Conservation (phyloP, 1,140 invertebrate species). For the Patella vulgata region DNA sequence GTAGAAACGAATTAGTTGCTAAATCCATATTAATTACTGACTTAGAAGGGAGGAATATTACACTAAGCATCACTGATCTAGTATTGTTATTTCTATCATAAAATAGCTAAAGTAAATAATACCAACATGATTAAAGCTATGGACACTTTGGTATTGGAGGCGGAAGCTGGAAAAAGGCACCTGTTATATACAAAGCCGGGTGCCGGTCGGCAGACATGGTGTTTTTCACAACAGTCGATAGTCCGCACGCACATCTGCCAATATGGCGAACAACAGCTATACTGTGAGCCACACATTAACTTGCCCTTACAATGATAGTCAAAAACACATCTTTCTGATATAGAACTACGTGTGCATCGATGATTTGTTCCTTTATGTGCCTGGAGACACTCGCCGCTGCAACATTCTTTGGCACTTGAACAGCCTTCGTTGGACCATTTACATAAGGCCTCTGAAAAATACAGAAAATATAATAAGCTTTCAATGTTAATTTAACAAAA, state of each 20-base stretch:
- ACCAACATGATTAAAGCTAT: too few relatives aligned
- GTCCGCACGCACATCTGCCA: constrained; percentile 43
- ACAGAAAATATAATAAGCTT: too few relatives aligned
- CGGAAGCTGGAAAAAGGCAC: constrained; percentile 34
- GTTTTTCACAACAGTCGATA: constrained; percentile 39
- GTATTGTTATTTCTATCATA: too few relatives aligned
- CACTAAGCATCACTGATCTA: too few relatives aligned
- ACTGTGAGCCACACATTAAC: constrained; percentile 35
- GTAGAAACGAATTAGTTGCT: too few relatives aligned
- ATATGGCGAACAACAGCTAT: constrained; percentile 44
- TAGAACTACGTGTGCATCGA: constrained; percentile 42
- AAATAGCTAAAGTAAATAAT: too few relatives aligned
- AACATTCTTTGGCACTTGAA: constrained; percentile 33
- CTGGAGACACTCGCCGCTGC: constrained; percentile 37
- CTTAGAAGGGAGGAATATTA: too few relatives aligned
- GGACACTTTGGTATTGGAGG: background rate
- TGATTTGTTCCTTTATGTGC: constrained; percentile 46
- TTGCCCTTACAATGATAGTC: constrained; percentile 45
- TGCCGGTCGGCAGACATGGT: constrained; percentile 35
- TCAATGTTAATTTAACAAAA: too few relatives aligned
- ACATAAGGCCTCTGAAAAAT: constrained; percentile 22
- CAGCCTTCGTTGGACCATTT: constrained; percentile 54
- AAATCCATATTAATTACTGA: too few relatives aligned
- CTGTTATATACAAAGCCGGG: constrained; percentile 44
- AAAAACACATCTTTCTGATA: constrained; percentile 39